Percentiles rank a stretch among this genome's conserved stretches.
These are phyloP conservation scores for Zoanthus sociatus DNA, from an alignment of 92 coral and sea anemone genomes.

Conservation along the genomic window DNA sequence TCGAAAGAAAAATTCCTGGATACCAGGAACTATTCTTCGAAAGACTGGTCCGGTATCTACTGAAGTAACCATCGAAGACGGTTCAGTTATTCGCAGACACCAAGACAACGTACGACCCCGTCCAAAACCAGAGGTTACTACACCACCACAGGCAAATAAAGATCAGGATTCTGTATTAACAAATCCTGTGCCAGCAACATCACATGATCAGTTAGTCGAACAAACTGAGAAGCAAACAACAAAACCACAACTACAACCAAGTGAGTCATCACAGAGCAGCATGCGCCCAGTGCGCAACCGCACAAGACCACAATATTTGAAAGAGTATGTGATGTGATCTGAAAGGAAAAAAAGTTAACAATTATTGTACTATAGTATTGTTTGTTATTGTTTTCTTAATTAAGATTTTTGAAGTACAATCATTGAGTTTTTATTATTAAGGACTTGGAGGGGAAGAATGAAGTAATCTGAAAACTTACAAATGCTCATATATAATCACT, in stretches of 20 bases:
- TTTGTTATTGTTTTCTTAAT: not conserved
- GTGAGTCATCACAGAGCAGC: no score
- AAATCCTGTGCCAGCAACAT: not conserved
- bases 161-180: not conserved
- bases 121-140: not conserved
- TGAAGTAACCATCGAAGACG: slow-evolving; percentile 51
- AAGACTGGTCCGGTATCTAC: slow-evolving; percentile 66
- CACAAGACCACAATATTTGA: slow-evolving; percentile 22
- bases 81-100: slow-evolving; percentile 54
- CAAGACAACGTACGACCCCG: slow-evolving; percentile 63
- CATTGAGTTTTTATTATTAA: not conserved
- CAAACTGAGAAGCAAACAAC: not conserved
- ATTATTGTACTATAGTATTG: not conserved
- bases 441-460: not conserved
- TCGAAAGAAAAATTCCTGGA: slow-evolving; percentile 59
- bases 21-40: slow-evolving; percentile 51
- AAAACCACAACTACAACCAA: not conserved
- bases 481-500: not conserved
- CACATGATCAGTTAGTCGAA: slow-evolving; percentile 14
- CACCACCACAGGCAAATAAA: slow-evolving; percentile 1
- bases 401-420: not conserved
- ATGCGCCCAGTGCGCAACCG: slow-evolving; percentile 13
- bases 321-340: slow-evolving; percentile 12
- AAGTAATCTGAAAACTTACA: not conserved
- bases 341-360: not conserved